These are phyloP conservation scores for Gouania willdenowi DNA, from an alignment of 2,797 vertebrate genomes.

Conservation along the genomic window DNA sequence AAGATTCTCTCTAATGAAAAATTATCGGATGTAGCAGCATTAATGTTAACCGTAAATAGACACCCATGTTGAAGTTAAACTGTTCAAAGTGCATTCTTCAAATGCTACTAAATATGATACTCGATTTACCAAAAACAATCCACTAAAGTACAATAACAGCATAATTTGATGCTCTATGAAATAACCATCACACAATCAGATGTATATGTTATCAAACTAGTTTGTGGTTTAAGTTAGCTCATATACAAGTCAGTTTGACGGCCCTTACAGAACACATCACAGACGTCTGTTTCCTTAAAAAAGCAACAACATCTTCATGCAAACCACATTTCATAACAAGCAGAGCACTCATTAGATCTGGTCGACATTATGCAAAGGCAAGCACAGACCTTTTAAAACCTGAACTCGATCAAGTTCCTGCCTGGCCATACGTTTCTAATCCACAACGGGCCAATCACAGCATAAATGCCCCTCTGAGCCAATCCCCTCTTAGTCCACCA, in stretches of 20 bases:
- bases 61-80: no score
- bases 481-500: background rate
- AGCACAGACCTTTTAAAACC: conserved; percentile 45
- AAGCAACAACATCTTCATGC: conserved; percentile 11
- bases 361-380: conserved; percentile 41
- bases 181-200: no score
- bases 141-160: no score
- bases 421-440: conserved; percentile 60
- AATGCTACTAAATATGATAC: no score
- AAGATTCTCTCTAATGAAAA: no score
- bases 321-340: conserved; percentile 37
- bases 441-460: conserved; percentile 42
- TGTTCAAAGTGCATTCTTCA: no score
- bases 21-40: no score
- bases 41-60: no score
- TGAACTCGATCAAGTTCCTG: conserved; percentile 58
- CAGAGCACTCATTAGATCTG: conserved; percentile 30
- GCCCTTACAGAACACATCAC: background rate
- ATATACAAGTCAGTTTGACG: background rate
- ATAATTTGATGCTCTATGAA: no score
- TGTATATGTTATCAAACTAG: no score
- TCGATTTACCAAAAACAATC: no score
- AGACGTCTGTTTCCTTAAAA: conserved; percentile 6
- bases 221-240: no score
- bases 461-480: conserved; percentile 13